Evolutionary conservation across 2,113 vertebrate species (phyloP).

Genomic region (Ctenomys sociabilis): DNA sequence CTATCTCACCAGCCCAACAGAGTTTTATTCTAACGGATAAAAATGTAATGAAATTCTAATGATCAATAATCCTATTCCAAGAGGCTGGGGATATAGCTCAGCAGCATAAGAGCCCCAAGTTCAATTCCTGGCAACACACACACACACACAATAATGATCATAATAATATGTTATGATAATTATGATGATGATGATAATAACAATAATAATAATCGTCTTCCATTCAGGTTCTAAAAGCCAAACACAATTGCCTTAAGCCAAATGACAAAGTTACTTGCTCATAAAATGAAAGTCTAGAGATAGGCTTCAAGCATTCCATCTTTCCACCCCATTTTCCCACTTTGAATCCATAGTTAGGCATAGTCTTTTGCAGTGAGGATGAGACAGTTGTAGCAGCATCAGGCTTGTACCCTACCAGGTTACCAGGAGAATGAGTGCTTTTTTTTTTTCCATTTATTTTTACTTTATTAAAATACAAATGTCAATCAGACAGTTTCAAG

Average conservation of each 20-base stretch:
- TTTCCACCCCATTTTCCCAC: not conserved
- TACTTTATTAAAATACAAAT: too few relatives aligned
- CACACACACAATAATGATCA: too few relatives aligned
- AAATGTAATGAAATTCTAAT: conserved; percentile 18
- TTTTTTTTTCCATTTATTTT: too few relatives aligned
- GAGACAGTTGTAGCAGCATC: not conserved
- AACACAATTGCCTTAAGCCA: not conserved
- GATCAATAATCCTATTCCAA: not conserved
- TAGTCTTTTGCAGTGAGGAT: not conserved
- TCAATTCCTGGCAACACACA: too few relatives aligned
- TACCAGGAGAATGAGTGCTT: not conserved
- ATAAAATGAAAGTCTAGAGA: not conserved
- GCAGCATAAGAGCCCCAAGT: too few relatives aligned
- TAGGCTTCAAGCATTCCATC: not conserved
- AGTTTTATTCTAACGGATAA: not conserved
- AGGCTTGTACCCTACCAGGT: not conserved
- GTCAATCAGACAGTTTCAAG: too few relatives aligned
- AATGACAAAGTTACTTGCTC: not conserved
- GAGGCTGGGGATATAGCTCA: too few relatives aligned
- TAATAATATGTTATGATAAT: too few relatives aligned
- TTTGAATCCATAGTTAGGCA: not conserved
- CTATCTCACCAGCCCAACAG: too few relatives aligned
- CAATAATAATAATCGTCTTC: too few relatives aligned
- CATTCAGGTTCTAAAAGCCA: not conserved
- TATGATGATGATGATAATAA: too few relatives aligned